Evolutionary conservation across 2,888 invertebrate species (phyloP), one percentile per base, ranked within the genome.

Genomic region (Crossocerus cetratus): DNA sequence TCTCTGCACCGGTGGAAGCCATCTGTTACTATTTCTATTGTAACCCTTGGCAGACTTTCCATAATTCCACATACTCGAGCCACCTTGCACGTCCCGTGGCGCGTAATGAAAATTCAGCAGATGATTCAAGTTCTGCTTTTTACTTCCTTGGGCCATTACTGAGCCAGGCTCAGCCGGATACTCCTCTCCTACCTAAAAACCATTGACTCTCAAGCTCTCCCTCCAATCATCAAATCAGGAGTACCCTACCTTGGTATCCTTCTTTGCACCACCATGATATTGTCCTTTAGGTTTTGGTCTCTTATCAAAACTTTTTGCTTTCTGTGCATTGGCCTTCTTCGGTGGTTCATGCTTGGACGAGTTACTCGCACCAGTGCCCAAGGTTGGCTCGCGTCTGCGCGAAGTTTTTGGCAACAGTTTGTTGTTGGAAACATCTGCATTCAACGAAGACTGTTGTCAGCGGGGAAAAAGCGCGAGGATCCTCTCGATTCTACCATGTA

Each of bases 71-170:
- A 74, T 72, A 55, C 90, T 72, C 87, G 85, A 67, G 90, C 91
- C 79, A 90, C 90, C 88, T 90, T 79, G 91, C 86, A 79, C 81
- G 62, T 92, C 94, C 60, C 94, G 92, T 58, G 95, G 93, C 77
- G 94, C 93, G 90, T 96, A 97, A 90, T 95, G 95, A 91, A 98
- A 98, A 92, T 98, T 98, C 86, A 98, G 93, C 93, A 98, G 94
- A 93, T 98, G 97, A 91, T 96, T 97, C 92, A 97, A 93, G 92
- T 96, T 98, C 92, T 96, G 96, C 92, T 97, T 97, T 91, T 96
- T 97, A 91, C 96, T 95, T 92, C 96, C 96, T 90, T 94, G 94
- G 90, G 93, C 92, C 92, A 95, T 94, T 86, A 96, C 94, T 90
- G 96, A 96, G 92, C 96, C 96, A 91, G 94, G 91, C 93, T 97